Evolutionary conservation across 1,140 invertebrate species (phyloP), one percentile per base, ranked within the genome.

Genomic region (Sipha flava): DNA sequence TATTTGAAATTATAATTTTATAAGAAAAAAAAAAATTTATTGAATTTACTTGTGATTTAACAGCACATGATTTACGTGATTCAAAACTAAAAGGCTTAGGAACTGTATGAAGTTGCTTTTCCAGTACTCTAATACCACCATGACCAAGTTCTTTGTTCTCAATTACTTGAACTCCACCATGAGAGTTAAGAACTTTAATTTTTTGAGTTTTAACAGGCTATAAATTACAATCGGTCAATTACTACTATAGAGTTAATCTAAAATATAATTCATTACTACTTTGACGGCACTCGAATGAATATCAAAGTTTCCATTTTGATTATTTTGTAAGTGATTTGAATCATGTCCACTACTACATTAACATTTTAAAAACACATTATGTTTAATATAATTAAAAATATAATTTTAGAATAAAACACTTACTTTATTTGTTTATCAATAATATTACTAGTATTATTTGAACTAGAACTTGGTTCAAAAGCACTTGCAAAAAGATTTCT

Each of bases 141-240:
- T 77, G 73, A 2, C 21, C 73, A 10, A 77, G 52, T 57, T 59
- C 73, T 77, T 77, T 77, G 3, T 77, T 77, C 59, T 77, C 73
- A n/a, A 77, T 16, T 18, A 77, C 73, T 59, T 77, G 73, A 59
- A 77, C 52, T 18, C 73, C 73, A n/a, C 26, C 52, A 4, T 59
- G 73, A 26, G 73, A 77, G 10, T 77, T 77, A 7, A 77, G 52
- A 59, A 77, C 26, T 40, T 59, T 77, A n/a, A 59, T 77, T 7
- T 37, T 57, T 57, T 77, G 73, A 29, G 73, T 0, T 40, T 37
- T 59, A 26, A 16, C 16, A 4, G 5, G 34, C 73, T 77, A 77
- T 31, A 77, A 77, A 59, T 43, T 23, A 66, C 7, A 75, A 57
- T 14, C 3, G 9, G 26, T 75, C 21, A 0, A 75, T 7, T 54